phyloP scores from a whole-genome alignment of 2,888 invertebrate species.

The Melanchra persicariae region DNA sequence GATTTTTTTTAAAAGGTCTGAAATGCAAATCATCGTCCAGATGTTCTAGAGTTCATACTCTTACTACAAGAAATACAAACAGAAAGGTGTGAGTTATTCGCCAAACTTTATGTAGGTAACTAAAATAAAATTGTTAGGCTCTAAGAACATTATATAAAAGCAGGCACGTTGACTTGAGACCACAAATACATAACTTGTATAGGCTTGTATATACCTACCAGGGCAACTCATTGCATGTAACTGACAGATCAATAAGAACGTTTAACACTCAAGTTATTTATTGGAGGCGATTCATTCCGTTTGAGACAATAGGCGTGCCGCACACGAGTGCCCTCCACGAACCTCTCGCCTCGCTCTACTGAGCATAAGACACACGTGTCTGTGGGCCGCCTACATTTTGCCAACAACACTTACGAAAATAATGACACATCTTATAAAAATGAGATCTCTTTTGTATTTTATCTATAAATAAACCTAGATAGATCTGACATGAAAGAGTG shows the following conservation, averaged over 20 bases:
- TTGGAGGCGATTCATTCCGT: neutral
- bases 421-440: slow-evolving; percentile 30
- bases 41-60: no score
- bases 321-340: slow-evolving; percentile 10
- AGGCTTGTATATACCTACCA: no score
- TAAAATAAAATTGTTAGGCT: neutral
- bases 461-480: slow-evolving; percentile 9
- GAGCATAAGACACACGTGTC: neutral
- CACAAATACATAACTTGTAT: neutral
- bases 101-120: neutral
- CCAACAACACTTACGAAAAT: slow-evolving; percentile 3
- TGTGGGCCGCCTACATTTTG: neutral
- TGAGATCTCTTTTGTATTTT: neutral
- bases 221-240: neutral
- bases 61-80: no score
- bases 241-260: slow-evolving; percentile 22
- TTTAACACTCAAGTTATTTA: slow-evolving; percentile 5
- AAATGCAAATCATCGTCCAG: no score
- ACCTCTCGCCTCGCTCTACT: slow-evolving; percentile 4
- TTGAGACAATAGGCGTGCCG: neutral
- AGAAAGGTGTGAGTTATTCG: neutral
- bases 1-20: neutral
- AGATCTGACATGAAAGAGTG: slow-evolving; percentile 17
- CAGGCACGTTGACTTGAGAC: neutral
- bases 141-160: neutral